Percentiles rank a stretch among this genome's conserved stretches.
Conservation (phyloP, 2,113 vertebrate species). For the Telmatochromis bifrenatus region DNA sequence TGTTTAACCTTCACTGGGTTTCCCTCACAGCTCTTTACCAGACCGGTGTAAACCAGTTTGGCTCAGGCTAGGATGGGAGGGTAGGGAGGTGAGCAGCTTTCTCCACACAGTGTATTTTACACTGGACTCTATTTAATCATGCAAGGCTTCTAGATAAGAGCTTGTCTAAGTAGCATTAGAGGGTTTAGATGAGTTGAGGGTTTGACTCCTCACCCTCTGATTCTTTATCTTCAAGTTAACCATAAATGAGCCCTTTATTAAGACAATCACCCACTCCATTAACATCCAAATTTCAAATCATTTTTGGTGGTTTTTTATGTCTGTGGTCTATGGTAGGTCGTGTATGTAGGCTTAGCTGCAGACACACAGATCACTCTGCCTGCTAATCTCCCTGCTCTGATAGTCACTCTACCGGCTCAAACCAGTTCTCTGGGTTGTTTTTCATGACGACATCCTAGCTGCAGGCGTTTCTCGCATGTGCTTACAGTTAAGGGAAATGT, state of each 20-base stretch:
- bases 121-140: slow-evolving; percentile 34
- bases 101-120: slow-evolving; percentile 21
- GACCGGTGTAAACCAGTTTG: slow-evolving; percentile 69
- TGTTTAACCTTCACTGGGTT: slow-evolving; percentile 34
- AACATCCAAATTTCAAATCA: not conserved
- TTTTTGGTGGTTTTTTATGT: not conserved
- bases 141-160: slow-evolving; percentile 48
- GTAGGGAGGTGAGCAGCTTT: not conserved
- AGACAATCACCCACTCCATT: not conserved
- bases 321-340: not conserved
- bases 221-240: not conserved
- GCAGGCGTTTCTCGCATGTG: slow-evolving; percentile 21
- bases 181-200: not conserved
- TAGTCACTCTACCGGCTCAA: slow-evolving; percentile 49
- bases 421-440: slow-evolving; percentile 55
- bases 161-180: slow-evolving; percentile 35
- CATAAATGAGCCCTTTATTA: not conserved
- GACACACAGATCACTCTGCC: slow-evolving; percentile 31
- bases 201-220: not conserved
- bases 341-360: not conserved
- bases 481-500: not conserved
- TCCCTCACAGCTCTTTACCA: not conserved
- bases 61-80: not conserved
- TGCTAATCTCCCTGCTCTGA: slow-evolving; percentile 55
- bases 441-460: slow-evolving; percentile 40